These are phyloP conservation scores for Tympanoctomys barrerae DNA, from an alignment of 2,797 vertebrate species.

Conservation along the genomic window DNA sequence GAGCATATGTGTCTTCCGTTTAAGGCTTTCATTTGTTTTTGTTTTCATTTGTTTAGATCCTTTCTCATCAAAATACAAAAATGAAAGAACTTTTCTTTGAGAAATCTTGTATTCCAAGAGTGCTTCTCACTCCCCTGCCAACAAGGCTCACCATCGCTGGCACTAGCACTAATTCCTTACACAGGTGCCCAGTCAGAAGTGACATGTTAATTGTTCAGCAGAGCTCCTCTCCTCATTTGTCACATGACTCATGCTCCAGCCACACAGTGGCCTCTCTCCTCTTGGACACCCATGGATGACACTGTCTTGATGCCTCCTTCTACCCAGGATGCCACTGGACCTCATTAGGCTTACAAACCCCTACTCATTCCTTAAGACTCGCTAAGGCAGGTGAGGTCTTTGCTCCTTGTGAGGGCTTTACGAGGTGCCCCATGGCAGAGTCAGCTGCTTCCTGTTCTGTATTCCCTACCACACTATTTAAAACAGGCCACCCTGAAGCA, in stretches of 20 bases:
- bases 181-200: background rate
- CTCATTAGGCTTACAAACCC: slow-evolving; percentile 1
- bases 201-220: background rate
- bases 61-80: slow-evolving; percentile 12
- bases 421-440: background rate
- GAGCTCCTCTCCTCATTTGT: background rate
- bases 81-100: background rate
- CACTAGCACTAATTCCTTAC: background rate
- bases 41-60: slow-evolving; percentile 39
- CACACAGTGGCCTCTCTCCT: background rate
- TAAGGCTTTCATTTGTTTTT: slow-evolving; percentile 26
- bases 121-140: background rate
- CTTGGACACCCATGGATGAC: background rate
- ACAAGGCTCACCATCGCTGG: background rate
- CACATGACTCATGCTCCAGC: background rate
- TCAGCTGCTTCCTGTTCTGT: background rate
- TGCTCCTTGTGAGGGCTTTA: background rate
- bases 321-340: background rate
- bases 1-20: background rate
- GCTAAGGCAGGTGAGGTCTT: background rate
- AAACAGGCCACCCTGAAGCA: background rate
- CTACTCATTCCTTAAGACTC: background rate
- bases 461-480: background rate
- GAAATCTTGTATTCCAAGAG: background rate
- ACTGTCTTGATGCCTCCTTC: background rate